Base-by-base conservation (phyloP, 2,888 invertebrate species). In the Melipona bicolor region DNA sequence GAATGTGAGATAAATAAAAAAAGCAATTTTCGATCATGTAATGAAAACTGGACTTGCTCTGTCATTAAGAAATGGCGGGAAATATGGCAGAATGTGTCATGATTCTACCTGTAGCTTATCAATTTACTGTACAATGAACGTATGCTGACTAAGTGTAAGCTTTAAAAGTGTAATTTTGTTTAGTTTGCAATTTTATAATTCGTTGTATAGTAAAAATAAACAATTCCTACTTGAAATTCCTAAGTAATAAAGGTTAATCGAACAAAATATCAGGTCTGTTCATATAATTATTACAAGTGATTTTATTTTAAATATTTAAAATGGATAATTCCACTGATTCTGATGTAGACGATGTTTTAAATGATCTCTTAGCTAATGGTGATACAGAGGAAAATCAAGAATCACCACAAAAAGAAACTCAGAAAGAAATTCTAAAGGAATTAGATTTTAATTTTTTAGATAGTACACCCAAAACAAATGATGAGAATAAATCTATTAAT, bases 361-460 rank as follows among this genome's bases (percentile, higher is more conserved):
- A 81, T 70, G 83, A 89, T 82, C 83, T 90, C 6, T 69, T 90
- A 67, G 81, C 88, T 70, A 89, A 87, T 27, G 52, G 27, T 24
- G 61, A 76, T 9, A 21, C 43, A 6, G 85, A 87, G 71, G 91
- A 91, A n/a, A 83, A 72, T 69, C 82, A 74, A 5, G 27, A 65
- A 36, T 17, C 73, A n/a, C 24, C 68, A 1, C 36, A 73, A 17
- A 83, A 36, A 24, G 75, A 70, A 32, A 77, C 77, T 36, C 36
- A 0, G 9, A 27, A 32, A 62, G 11, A 4, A 27, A 77, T 77
- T 21, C n/a, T 92, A 17, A 90, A 90, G 80, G 91, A 93, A 74
- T 62, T 92, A 15, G 88, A 91, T 54, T 91, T 91, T 61, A 92
- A 91, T 87, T 94, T 94, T 81, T 74, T 93, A n/a, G 91, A 93